A percentile compares a stretch with the other conserved stretches of the same genome.
Conservation (phyloP, 1,140 invertebrate species). For the Lepidurus arcticus region DNA sequence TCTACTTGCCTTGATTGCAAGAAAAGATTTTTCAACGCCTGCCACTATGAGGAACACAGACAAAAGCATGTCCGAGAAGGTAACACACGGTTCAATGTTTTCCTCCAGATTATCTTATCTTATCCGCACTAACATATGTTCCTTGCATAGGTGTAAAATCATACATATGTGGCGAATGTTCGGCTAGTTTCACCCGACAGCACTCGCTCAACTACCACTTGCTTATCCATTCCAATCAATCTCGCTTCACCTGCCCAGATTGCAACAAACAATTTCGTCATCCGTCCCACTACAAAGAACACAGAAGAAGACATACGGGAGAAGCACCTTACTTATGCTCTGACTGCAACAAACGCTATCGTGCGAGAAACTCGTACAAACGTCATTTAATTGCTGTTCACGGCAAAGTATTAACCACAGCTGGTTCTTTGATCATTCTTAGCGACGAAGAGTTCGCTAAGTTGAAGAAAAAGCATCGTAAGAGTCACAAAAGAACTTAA, state of each 20-base stretch:
- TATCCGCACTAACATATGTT: constrained; percentile 29
- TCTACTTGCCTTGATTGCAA: not conserved
- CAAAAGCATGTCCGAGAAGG: not conserved
- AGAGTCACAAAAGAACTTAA: too few relatives aligned
- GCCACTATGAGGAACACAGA: not conserved
- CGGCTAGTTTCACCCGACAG: constrained; percentile 58
- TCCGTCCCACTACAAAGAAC: constrained; percentile 62
- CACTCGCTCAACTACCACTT: constrained; percentile 64
- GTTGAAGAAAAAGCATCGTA: constrained; percentile 46
- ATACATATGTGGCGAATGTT: constrained; percentile 57
- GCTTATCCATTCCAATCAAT: constrained; percentile 61
- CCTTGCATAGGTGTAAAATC: constrained; percentile 55
- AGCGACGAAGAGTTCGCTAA: constrained; percentile 54
- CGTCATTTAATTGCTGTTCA: constrained; percentile 57
- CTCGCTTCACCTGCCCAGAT: constrained; percentile 57
- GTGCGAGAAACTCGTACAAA: constrained; percentile 61
- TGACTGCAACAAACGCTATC: constrained; percentile 57
- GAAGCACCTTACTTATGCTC: constrained; percentile 61
- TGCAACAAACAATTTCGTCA: constrained; percentile 61
- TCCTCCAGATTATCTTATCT: not conserved
- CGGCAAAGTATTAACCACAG: constrained; percentile 55
- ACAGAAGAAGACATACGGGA: constrained; percentile 58
- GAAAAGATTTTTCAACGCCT: not conserved
- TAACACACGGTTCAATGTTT: not conserved
- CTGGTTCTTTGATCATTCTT: constrained; percentile 51